A percentile compares a stretch with the other conserved stretches of the same genome.
These are phyloP conservation scores for Erebia ligea DNA, from an alignment of 2,888 invertebrate genomes.

Conservation along the genomic window DNA sequence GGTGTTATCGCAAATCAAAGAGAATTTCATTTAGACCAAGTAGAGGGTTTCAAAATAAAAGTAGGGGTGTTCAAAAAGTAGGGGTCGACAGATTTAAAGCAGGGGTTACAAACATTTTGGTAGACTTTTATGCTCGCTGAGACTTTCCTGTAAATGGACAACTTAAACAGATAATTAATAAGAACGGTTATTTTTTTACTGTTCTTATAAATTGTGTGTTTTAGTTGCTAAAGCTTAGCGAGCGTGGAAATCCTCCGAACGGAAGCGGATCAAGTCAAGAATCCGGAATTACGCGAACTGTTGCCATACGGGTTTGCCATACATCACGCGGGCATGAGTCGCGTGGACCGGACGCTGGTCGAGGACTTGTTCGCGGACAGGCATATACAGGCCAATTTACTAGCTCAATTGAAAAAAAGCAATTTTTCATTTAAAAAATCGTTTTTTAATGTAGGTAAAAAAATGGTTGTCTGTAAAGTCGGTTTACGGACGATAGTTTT, in stretches of 20 bases:
- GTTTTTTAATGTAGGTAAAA: no score
- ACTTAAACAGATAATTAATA: no score
- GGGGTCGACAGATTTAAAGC: not conserved
- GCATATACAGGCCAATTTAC: slow-evolving; percentile 90
- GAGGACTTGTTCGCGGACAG: slow-evolving; percentile 99
- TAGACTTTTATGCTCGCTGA: no score
- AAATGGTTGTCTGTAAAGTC: no score
- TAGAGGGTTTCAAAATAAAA: not conserved
- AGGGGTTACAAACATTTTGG: no score
- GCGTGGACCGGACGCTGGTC: slow-evolving; percentile 98
- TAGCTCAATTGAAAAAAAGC: no score
- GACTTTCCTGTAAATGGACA: no score
- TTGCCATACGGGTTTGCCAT: slow-evolving; percentile 99
- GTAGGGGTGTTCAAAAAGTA: not conserved
- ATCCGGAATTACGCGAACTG: slow-evolving; percentile 96
- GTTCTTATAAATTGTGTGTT: no score
- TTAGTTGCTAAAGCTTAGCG: slow-evolving; percentile 98
- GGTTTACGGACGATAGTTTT: no score
- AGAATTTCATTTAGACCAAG: not conserved
- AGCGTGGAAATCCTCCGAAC: slow-evolving; percentile 98
- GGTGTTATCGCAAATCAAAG: not conserved
- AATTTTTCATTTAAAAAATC: no score
- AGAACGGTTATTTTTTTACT: no score
- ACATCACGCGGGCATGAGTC: slow-evolving; percentile 99
- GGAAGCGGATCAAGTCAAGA: slow-evolving; percentile 99